A percentile compares a stretch with the other conserved stretches of the same genome.
phyloP scores from a whole-genome alignment of 1,140 invertebrate species.

The Anadara kagoshimensis region DNA sequence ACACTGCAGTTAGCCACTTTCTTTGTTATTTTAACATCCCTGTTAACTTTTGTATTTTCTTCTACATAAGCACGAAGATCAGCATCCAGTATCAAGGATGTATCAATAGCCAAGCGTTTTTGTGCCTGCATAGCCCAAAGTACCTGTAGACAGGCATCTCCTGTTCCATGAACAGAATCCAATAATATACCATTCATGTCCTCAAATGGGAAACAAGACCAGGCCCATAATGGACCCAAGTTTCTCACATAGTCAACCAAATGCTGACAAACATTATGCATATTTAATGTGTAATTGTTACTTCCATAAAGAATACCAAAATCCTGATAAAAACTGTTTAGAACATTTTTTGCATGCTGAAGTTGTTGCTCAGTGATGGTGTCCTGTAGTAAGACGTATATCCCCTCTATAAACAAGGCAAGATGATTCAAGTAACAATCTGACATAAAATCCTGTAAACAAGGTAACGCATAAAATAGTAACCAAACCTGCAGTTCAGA shows the following conservation, averaged over 20 bases:
- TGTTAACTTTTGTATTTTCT: no score
- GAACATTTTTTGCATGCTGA: constrained; percentile 4
- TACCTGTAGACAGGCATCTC: not conserved
- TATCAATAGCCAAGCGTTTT: no score
- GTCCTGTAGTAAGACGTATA: constrained; percentile 20
- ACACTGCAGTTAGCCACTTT: constrained; percentile 3
- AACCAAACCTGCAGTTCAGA: constrained; percentile 35
- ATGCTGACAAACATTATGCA: constrained; percentile 24
- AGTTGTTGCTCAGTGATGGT: constrained; percentile 8
- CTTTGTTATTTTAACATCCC: constrained; percentile 10
- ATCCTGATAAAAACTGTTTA: constrained; percentile 17
- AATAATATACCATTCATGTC: not conserved
- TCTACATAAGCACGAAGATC: no score
- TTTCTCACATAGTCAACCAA: constrained; percentile 12
- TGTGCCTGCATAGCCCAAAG: no score
- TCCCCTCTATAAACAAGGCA: constrained; percentile 22
- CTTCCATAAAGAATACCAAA: constrained; percentile 26
- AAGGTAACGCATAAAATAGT: constrained; percentile 34
- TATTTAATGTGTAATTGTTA: constrained; percentile 12
- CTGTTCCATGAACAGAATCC: constrained; percentile 10
- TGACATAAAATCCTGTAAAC: constrained; percentile 29
- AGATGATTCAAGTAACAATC: constrained; percentile 29
- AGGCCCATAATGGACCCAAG: constrained; percentile 25
- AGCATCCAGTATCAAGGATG: no score
- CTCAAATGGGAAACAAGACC: constrained; percentile 30